Conservation (phyloP, 2,797 vertebrate genomes). For the Syncerus caffer region DNA sequence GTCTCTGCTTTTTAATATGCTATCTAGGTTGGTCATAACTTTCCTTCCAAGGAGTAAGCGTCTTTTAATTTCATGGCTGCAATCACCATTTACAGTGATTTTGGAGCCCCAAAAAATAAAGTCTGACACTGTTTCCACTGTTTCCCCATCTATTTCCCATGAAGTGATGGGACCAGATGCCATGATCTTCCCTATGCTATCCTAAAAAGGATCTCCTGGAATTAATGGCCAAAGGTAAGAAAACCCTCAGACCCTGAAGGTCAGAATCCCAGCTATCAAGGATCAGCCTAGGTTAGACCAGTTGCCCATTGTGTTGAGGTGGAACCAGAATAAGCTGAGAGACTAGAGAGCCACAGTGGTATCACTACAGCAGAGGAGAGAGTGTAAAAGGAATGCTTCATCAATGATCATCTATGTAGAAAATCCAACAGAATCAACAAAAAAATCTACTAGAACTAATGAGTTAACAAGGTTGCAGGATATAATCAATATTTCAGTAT, state of each 20-base stretch:
- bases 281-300: neutral
- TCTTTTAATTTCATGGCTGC: no score
- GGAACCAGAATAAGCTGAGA: neutral
- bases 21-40: no score
- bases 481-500: neutral
- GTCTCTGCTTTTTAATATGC: no score
- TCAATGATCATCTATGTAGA: slow-evolving; percentile 34
- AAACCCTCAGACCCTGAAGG: neutral
- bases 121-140: no score
- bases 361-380: neutral
- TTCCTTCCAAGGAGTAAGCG: no score
- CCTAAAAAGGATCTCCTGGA: neutral
- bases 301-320: slow-evolving; percentile 1
- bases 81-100: no score
- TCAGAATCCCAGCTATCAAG: neutral
- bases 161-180: no score
- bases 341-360: neutral
- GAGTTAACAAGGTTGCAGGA: neutral
- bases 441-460: neutral
- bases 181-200: neutral
- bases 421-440: slow-evolving; percentile 21
- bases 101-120: no score
- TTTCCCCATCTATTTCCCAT: no score
- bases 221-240: neutral
- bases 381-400: slow-evolving; percentile 22